These are phyloP conservation scores for Hypsibius dujardini DNA, from an alignment of 1,140 invertebrate genomes.

Conservation along the genomic window DNA sequence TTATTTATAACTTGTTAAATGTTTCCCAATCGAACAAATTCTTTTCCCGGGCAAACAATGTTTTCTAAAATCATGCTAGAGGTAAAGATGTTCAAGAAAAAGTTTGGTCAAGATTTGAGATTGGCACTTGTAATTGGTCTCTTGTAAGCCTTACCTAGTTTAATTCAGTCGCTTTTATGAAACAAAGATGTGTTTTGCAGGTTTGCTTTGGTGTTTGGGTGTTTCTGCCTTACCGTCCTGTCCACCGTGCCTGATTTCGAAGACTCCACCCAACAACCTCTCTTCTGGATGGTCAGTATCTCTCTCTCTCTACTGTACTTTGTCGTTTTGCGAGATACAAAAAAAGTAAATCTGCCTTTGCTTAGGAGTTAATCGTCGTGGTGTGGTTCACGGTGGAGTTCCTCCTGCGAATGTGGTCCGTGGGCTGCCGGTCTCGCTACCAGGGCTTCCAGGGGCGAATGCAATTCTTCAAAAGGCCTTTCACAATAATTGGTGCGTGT, in stretches of 20 bases:
- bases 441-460: conserved; percentile 69
- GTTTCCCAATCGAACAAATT: too few relatives aligned
- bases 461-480: conserved; percentile 71
- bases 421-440: conserved; percentile 79
- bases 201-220: conserved; percentile 33
- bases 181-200: conserved; percentile 25
- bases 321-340: not conserved
- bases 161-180: too few relatives aligned
- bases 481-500: conserved; percentile 76
- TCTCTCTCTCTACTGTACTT: not conserved
- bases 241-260: conserved; percentile 34
- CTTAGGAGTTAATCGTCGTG: conserved; percentile 61
- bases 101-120: too few relatives aligned
- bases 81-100: too few relatives aligned
- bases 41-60: too few relatives aligned
- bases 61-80: too few relatives aligned
- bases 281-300: conserved; percentile 32
- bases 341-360: conserved; percentile 18
- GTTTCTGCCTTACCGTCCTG: conserved; percentile 34
- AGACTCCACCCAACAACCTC: conserved; percentile 28
- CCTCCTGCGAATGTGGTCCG: conserved; percentile 66
- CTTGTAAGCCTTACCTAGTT: too few relatives aligned
- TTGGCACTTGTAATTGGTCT: too few relatives aligned
- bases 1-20: too few relatives aligned
- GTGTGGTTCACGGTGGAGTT: conserved; percentile 81